These are phyloP conservation scores for Thereva nobilitata DNA, from an alignment of 2,888 invertebrate genomes.

Conservation along the genomic window DNA sequence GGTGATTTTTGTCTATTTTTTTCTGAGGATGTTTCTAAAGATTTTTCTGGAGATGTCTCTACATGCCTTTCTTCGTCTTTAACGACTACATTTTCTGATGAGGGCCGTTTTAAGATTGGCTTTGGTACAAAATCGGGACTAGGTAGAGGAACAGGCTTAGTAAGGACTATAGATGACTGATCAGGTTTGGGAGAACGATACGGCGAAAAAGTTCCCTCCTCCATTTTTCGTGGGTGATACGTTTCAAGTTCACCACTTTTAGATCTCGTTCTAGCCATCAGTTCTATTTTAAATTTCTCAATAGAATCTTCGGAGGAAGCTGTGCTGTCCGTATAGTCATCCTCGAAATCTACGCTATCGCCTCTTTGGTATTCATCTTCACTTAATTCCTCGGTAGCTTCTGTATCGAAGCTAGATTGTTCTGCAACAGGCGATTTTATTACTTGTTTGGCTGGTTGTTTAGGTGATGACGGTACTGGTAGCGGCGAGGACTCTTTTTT, in stretches of 20 bases:
- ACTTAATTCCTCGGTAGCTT: slow-evolving; percentile 1
- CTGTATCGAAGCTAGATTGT: slow-evolving; percentile 1
- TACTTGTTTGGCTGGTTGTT: slow-evolving; percentile 48
- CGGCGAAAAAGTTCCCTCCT: slow-evolving; percentile 53
- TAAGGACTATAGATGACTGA: slow-evolving; percentile 64
- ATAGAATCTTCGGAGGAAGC: slow-evolving; percentile 61
- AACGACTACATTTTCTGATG: slow-evolving; percentile 55
- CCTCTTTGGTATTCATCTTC: slow-evolving; percentile 43
- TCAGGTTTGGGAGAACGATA: slow-evolving; percentile 59
- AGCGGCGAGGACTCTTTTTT: too few species aligned
- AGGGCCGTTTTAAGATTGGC: slow-evolving; percentile 72
- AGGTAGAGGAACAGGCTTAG: slow-evolving; percentile 66
- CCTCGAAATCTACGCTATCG: slow-evolving; percentile 59
- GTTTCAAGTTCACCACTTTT: slow-evolving; percentile 66
- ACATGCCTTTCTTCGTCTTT: slow-evolving; percentile 46
- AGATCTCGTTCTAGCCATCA: slow-evolving; percentile 53
- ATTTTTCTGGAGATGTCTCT: slow-evolving; percentile 32
- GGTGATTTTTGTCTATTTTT: slow-evolving; percentile 25
- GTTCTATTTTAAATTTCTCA: slow-evolving; percentile 56
- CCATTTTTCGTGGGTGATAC: slow-evolving; percentile 69
- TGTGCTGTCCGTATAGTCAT: slow-evolving; percentile 68
- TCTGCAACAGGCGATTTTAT: slow-evolving; percentile 42
- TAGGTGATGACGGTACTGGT: too few species aligned
- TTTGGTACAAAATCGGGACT: slow-evolving; percentile 76
- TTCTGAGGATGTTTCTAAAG: slow-evolving; percentile 40